Evolutionary conservation across 2,888 invertebrate species (phyloP).

Genomic region (Drosophila melanosoma): DNA sequence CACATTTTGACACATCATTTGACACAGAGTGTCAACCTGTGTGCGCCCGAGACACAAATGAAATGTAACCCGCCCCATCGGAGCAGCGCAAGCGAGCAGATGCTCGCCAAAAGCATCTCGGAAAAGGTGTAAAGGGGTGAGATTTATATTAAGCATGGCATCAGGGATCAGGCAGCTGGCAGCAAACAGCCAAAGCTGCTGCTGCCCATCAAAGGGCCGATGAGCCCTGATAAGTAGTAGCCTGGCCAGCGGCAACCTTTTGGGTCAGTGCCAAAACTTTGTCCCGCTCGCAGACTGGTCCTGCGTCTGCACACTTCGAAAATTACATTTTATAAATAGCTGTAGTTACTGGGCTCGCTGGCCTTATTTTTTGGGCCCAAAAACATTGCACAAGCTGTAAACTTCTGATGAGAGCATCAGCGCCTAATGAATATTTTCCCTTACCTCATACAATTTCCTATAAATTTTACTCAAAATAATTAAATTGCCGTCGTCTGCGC

Average conservation of each 20-base stretch:
- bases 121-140: conserved; percentile 40
- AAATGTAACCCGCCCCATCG: conserved; percentile 60
- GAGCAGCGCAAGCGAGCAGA: conserved; percentile 5
- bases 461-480: conserved; percentile 65
- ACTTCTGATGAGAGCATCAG: conserved; percentile 71
- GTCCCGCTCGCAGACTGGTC: conserved; percentile 20
- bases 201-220: conserved; percentile 53
- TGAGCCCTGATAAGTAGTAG: conserved; percentile 53
- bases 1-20: conserved; percentile 83
- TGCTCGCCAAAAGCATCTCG: background rate
- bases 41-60: conserved; percentile 67
- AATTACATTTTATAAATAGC: conserved; percentile 62
- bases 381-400: conserved; percentile 59
- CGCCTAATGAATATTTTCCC: conserved; percentile 64
- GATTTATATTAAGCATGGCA: conserved; percentile 62
- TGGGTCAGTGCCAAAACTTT: conserved; percentile 70
- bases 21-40: conserved; percentile 76
- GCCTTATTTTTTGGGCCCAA: conserved; percentile 46
- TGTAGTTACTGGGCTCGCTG: conserved; percentile 24
- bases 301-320: conserved; percentile 28
- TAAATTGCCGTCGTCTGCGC: conserved; percentile 33
- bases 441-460: conserved; percentile 51
- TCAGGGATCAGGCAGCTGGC: conserved; percentile 17
- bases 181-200: conserved; percentile 37
- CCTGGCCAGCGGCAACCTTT: conserved; percentile 53